phyloP scores from a whole-genome alignment of 1,140 invertebrate species.

The Latrodectus geometricus region DNA sequence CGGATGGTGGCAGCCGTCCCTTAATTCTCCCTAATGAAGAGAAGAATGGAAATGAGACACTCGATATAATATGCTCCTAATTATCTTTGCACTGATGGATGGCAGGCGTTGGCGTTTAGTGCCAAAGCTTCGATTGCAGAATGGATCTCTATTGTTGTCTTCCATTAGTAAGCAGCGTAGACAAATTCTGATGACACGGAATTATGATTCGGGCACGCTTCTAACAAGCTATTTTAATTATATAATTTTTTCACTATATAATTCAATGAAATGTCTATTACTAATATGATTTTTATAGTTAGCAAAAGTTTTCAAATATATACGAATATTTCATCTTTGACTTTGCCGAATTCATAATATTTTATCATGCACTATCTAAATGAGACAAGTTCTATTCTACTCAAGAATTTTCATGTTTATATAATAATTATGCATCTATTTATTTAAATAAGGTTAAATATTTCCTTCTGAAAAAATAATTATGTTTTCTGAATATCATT shows the following conservation, averaged over 20 bases:
- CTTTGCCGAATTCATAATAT: no score
- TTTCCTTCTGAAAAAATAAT: no score
- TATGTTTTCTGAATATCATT: no score
- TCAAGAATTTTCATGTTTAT: no score
- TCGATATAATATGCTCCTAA: slow-evolving; percentile 30
- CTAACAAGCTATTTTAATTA: background rate
- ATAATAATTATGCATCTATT: no score
- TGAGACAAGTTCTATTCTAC: no score
- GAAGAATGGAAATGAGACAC: slow-evolving; percentile 30
- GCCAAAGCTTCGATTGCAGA: background rate
- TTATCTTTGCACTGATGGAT: slow-evolving; percentile 19
- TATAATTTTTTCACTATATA: background rate
- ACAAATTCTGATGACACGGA: background rate
- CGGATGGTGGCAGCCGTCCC: slow-evolving; percentile 5
- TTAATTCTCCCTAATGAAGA: slow-evolving; percentile 35
- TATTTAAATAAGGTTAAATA: no score
- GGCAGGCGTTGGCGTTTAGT: background rate
- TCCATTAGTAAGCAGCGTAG: background rate
- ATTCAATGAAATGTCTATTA: background rate
- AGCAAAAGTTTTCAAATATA: no score
- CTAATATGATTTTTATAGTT: no score
- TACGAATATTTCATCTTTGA: no score
- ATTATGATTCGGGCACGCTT: background rate
- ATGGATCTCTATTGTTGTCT: background rate
- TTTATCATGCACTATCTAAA: no score